Conservation (phyloP, 2,797 vertebrate species). For the Periparus ater region DNA sequence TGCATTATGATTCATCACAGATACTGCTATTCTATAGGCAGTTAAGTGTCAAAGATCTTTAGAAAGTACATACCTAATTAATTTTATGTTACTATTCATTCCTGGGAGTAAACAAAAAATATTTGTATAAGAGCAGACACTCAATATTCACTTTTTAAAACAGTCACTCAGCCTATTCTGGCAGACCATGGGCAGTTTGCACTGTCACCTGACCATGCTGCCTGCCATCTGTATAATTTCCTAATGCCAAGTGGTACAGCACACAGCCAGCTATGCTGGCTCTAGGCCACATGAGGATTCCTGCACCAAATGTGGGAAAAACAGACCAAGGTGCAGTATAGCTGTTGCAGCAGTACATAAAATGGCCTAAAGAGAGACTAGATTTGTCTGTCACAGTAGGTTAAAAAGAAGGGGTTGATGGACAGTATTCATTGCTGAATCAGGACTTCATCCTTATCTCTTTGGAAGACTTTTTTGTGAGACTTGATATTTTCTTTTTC, state of each 20-base stretch:
- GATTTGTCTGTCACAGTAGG: rapidly evolving
- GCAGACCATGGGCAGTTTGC: background rate
- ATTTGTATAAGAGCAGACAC: background rate
- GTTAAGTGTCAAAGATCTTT: background rate
- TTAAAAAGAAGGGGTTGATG: background rate
- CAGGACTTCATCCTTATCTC: background rate
- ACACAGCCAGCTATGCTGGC: background rate
- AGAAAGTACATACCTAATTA: background rate
- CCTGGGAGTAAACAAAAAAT: background rate
- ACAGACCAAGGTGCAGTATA: background rate
- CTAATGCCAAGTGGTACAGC: background rate
- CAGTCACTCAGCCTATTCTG: background rate
- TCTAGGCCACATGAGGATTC: background rate
- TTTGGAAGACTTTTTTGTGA: background rate
- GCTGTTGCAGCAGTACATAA: background rate
- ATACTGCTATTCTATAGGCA: background rate
- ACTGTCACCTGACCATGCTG: background rate
- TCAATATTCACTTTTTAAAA: background rate
- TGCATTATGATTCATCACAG: background rate
- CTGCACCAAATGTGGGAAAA: background rate
- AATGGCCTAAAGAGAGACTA: background rate
- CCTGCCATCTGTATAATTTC: background rate
- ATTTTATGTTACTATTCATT: background rate
- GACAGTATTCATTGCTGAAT: background rate
- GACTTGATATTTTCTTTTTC: background rate